Conservation (phyloP, 2,797 vertebrate genomes). For the Triplophysa yarkandensis region DNA sequence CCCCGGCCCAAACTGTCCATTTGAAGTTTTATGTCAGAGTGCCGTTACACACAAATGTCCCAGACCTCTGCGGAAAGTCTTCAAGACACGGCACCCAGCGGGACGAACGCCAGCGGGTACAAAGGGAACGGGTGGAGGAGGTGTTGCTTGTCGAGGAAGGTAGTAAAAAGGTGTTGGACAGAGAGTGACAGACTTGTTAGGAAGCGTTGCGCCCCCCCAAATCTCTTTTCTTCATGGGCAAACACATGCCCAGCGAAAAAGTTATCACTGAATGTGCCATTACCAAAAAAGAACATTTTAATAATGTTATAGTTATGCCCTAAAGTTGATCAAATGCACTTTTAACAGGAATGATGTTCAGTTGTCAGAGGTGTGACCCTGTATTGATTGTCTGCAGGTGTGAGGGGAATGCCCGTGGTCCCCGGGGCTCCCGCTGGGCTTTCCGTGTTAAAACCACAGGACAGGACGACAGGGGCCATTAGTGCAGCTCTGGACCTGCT, state of each 20-base stretch:
- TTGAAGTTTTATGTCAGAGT: slow-evolving; percentile 59
- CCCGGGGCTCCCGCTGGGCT: slow-evolving; percentile 49
- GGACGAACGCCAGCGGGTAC: slow-evolving; percentile 39
- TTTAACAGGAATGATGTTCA: too few species aligned
- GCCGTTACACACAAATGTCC: slow-evolving; percentile 49
- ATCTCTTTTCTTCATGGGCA: slow-evolving; percentile 18
- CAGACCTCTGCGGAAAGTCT: not conserved
- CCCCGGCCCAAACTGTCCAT: slow-evolving; percentile 60
- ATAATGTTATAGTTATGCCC: too few species aligned
- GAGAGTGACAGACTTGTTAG: slow-evolving; percentile 53
- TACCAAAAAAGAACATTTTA: too few species aligned
- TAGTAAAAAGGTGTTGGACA: slow-evolving; percentile 51
- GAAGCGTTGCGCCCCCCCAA: slow-evolving; percentile 38
- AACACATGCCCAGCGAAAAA: not conserved
- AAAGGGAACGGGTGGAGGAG: slow-evolving; percentile 38
- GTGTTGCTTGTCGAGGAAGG: slow-evolving; percentile 34
- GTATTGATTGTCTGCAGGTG: slow-evolving; percentile 51
- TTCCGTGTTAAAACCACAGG: slow-evolving; percentile 33
- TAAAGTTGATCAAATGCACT: too few species aligned
- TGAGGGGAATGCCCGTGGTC: slow-evolving; percentile 38
- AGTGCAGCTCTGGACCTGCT: slow-evolving; percentile 23
- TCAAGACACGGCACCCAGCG: slow-evolving; percentile 20
- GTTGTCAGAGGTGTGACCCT: slow-evolving; percentile 49
- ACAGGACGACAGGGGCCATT: slow-evolving; percentile 39
- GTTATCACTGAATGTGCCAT: too few species aligned